phyloP scores from a whole-genome alignment of 2,888 invertebrate species.

The Archips crataeganus region DNA sequence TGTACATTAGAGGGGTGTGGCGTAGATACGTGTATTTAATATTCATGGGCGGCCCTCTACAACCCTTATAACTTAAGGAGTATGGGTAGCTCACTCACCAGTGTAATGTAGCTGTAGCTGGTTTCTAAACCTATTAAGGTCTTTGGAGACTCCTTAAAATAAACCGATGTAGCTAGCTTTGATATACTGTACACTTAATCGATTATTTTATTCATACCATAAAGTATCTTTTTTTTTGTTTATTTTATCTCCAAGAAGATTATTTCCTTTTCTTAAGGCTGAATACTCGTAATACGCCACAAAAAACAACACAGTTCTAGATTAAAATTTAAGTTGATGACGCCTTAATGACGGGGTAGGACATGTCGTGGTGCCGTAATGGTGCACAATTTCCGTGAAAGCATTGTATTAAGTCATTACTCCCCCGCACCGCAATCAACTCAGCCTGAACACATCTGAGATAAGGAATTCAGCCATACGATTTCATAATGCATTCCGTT shows the following conservation, averaged over 20 bases:
- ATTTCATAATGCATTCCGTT: constrained; percentile 45
- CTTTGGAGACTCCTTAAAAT: constrained; percentile 10
- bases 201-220: neutral
- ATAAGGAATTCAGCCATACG: constrained; percentile 50
- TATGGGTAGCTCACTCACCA: constrained; percentile 32
- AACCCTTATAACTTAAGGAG: constrained; percentile 36
- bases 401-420: constrained; percentile 80
- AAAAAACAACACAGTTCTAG: constrained; percentile 48
- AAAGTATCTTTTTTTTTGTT: neutral
- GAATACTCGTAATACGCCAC: neutral
- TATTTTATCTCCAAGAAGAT: neutral
- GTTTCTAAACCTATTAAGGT: constrained; percentile 31
- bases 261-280: neutral
- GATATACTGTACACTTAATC: neutral
- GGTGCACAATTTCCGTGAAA: constrained; percentile 72
- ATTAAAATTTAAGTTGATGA: constrained; percentile 67
- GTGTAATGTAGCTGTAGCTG: constrained; percentile 1
- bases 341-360: constrained; percentile 66
- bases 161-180: neutral
- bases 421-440: constrained; percentile 58
- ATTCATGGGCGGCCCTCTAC: constrained; percentile 43
- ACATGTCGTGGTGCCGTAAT: constrained; percentile 64
- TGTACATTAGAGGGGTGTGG: constrained; percentile 43
- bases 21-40: constrained; percentile 44
- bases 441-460: constrained; percentile 49